Evolutionary conservation across 2,113 vertebrate species (phyloP).

Genomic region (Cyphomyrus plagiostoma): DNA sequence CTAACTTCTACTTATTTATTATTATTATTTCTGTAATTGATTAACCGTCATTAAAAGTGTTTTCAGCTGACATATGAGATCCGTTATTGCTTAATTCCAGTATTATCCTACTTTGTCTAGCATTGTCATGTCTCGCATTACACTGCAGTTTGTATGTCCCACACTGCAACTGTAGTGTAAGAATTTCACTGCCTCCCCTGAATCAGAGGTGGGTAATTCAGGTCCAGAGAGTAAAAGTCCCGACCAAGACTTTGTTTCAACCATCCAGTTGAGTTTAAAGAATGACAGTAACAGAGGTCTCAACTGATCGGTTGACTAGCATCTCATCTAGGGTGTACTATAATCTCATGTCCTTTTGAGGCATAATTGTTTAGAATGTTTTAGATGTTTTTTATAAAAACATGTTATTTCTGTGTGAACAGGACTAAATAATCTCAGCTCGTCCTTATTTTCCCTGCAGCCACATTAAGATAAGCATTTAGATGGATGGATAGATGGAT

Average conservation of each 20-base stretch:
- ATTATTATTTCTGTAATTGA: neutral
- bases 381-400: too few species aligned
- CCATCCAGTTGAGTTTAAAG: neutral
- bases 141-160: neutral
- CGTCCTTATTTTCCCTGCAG: too few species aligned
- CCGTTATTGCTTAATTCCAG: neutral
- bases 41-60: neutral
- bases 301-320: neutral
- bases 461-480: too few species aligned
- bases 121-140: neutral
- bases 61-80: neutral
- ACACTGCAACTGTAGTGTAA: neutral
- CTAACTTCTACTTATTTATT: neutral
- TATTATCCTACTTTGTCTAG: neutral
- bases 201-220: neutral
- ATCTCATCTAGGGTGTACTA: neutral
- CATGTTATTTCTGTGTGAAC: too few species aligned
- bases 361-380: too few species aligned
- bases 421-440: too few species aligned
- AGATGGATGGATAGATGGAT: too few species aligned
- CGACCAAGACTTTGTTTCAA: neutral
- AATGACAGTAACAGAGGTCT: neutral
- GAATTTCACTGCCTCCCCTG: neutral
- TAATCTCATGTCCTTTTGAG: neutral
- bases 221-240: neutral